Conservation (phyloP, 2,797 vertebrate species). For the Rousettus madagascariensis region DNA sequence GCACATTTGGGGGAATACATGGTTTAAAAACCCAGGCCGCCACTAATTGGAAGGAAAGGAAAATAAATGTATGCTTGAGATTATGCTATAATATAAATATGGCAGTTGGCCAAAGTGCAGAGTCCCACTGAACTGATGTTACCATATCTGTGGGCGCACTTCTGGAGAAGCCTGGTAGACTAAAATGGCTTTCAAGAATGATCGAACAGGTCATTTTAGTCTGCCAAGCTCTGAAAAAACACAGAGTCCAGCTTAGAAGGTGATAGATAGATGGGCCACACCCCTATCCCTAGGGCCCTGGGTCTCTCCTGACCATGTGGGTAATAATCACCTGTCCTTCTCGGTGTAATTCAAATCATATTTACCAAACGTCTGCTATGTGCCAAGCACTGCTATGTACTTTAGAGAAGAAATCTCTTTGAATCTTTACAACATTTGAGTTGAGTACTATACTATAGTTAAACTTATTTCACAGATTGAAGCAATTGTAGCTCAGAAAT, state of each 20-base stretch:
- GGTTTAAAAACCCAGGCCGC: constrained; percentile 24
- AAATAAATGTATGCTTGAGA: neutral
- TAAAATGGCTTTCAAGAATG: neutral
- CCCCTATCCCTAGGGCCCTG: no score
- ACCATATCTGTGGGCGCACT: no score
- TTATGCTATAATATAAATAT: neutral
- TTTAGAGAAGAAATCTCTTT: neutral
- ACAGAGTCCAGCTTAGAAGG: neutral
- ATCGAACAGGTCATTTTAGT: neutral
- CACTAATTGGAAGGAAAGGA: neutral
- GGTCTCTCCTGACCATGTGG: neutral
- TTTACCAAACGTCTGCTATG: neutral
- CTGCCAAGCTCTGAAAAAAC: neutral
- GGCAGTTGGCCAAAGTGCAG: neutral
- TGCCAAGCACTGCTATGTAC: neutral
- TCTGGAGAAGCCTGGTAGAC: rapidly evolving
- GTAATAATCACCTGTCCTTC: neutral
- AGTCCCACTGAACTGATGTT: rapidly evolving
- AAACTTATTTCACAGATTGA: neutral
- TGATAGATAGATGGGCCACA: neutral
- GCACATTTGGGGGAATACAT: neutral
- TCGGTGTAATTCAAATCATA: neutral
- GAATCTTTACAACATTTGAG: neutral
- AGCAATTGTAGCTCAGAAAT: neutral
- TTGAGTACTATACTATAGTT: neutral